phyloP scores from a whole-genome alignment of 2,888 invertebrate genomes.

The Drosophila kuntzei region DNA sequence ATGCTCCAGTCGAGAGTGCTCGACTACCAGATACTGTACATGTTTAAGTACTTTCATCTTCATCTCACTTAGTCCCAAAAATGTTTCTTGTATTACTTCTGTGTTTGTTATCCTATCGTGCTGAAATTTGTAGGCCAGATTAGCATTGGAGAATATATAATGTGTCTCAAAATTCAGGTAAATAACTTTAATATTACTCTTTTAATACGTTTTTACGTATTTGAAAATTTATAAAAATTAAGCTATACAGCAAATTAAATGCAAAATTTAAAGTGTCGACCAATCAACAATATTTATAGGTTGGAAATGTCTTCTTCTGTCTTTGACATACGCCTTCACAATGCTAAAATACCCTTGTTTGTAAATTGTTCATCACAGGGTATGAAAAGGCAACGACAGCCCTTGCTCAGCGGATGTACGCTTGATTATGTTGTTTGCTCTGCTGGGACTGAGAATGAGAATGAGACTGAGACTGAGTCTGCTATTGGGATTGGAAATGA shows the following conservation, averaged over 20 bases:
- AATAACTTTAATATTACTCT: background rate
- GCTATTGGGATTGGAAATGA: constrained; percentile 2
- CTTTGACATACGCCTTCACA: background rate
- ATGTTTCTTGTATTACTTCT: no score
- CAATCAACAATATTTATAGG: background rate
- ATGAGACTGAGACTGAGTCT: constrained; percentile 3
- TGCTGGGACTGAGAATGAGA: constrained; percentile 30
- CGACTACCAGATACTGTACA: background rate
- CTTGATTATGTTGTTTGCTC: constrained; percentile 77
- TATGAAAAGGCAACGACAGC: constrained; percentile 1
- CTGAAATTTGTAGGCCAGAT: no score
- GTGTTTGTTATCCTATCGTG: no score
- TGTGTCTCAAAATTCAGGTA: background rate
- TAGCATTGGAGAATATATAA: no score
- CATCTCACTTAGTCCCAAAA: no score
- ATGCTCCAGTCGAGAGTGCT: background rate
- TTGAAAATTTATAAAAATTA: background rate
- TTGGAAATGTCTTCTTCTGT: background rate
- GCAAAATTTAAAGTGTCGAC: background rate
- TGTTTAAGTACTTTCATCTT: no score
- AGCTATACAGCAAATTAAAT: background rate
- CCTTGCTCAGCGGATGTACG: constrained; percentile 66
- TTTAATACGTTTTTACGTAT: background rate
- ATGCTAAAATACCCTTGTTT: background rate
- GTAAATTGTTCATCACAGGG: background rate